Percentiles rank a stretch among this genome's conserved stretches.
These are phyloP conservation scores for Planococcus citri DNA, from an alignment of 1,140 invertebrate genomes.

Conservation along the genomic window DNA sequence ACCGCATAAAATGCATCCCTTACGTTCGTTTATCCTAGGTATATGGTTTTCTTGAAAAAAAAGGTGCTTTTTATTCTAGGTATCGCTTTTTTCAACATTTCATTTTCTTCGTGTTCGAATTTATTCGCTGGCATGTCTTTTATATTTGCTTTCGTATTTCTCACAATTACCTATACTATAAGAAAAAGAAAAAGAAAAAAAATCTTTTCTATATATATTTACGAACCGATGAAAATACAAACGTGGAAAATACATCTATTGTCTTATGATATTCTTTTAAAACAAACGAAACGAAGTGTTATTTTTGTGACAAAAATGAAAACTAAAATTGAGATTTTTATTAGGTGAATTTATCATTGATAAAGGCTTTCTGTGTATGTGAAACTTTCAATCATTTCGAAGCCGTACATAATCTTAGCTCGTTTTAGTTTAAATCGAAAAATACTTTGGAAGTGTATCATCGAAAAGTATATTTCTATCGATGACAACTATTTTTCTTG, in stretches of 20 bases:
- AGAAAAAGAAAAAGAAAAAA: no score
- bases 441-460: not conserved
- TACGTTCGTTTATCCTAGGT: no score
- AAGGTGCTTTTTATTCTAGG: no score
- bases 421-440: not conserved
- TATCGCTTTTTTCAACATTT: no score
- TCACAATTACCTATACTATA: no score
- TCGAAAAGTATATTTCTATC: not conserved
- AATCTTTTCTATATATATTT: not conserved
- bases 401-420: not conserved
- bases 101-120: no score
- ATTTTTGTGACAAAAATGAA: not conserved
- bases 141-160: no score
- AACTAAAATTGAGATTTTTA: constrained; percentile 8
- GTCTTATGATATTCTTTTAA: not conserved
- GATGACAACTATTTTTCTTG: no score
- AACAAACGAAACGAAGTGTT: not conserved
- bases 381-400: not conserved
- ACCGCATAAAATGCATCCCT: no score
- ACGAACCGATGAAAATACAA: not conserved
- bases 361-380: not conserved
- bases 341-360: not conserved
- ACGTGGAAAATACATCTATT: not conserved
- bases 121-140: no score
- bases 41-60: no score